phyloP scores from a whole-genome alignment of 2,888 invertebrate genomes.

The Phyllotreta striolata region DNA sequence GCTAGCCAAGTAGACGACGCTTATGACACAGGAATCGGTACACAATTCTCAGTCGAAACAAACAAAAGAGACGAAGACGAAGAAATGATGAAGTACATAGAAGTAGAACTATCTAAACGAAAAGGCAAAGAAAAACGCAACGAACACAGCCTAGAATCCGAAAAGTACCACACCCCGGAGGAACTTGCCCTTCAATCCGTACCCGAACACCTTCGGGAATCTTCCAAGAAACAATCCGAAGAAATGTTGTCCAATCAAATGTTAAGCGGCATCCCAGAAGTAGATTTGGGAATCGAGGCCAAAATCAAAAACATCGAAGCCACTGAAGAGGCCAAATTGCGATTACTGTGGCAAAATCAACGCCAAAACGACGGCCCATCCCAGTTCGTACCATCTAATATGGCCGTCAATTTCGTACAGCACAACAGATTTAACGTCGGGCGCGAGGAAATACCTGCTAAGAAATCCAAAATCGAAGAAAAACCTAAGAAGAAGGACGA shows the following conservation, averaged over 20 bases:
- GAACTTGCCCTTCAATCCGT: slow-evolving; percentile 90
- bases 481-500: slow-evolving; percentile 79
- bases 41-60: slow-evolving; percentile 97
- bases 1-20: slow-evolving; percentile 87
- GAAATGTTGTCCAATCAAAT: slow-evolving; percentile 99
- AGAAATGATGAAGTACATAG: slow-evolving; percentile 95
- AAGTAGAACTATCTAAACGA: slow-evolving; percentile 85
- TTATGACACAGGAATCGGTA: slow-evolving; percentile 93
- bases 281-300: slow-evolving; percentile 98
- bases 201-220: slow-evolving; percentile 73
- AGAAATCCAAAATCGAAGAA: slow-evolving; percentile 66
- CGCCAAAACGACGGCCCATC: slow-evolving; percentile 93
- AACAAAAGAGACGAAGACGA: slow-evolving; percentile 98
- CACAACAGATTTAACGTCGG: slow-evolving; percentile 97
- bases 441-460: slow-evolving; percentile 68
- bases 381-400: slow-evolving; percentile 96
- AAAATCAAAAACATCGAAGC: slow-evolving; percentile 99
- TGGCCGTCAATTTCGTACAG: slow-evolving; percentile 98
- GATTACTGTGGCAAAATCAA: slow-evolving; percentile 85
- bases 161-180: slow-evolving; percentile 72
- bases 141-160: slow-evolving; percentile 50
- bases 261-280: slow-evolving; percentile 99
- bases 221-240: slow-evolving; percentile 88
- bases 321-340: slow-evolving; percentile 97
- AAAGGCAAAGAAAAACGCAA: slow-evolving; percentile 66